Evolutionary conservation across 2,113 vertebrate genomes (phyloP), one percentile per base, ranked within the genome.

Genomic region (Brachionichthys hirsutus): DNA sequence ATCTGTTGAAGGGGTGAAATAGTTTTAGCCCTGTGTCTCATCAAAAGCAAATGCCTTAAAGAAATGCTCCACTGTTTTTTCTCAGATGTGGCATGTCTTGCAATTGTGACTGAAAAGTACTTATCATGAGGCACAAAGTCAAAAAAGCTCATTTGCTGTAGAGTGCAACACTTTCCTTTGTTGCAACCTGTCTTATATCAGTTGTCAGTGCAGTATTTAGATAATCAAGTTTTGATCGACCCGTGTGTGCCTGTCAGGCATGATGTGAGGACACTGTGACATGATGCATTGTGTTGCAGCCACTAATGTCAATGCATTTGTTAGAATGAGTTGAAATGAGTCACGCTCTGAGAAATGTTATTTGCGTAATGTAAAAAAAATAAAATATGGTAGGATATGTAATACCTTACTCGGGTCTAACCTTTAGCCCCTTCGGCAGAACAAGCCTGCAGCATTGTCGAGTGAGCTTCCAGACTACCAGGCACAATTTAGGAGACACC

Each of bases 41-140:
- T 53, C 49, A 61, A 51, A 67, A 67, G 50, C 42, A 67, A 78
- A n/a, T 44, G 5, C 40, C 16, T 71, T 53, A 66, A 83, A 72
- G 78, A 80, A 75, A 85, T 82, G 30, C 78, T 83, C 76, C 74
- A 81, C 68, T 73, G 35, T 36, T 48, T 8, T 67, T 70, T 45
- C 30, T 44, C 9, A 24, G 8, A 24, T 50, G 34, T 24, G 41
- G 10, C 15, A 46, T 41, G 22, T 55, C 40, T 40, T n/a, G 38
- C 12, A 43, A 59, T 19, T 30, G 24, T 30, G 6, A 13, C 13
- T 36, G 13, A 22, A 48, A 34, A 2, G 24, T 8, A 30, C 6
- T 3, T 4, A 14, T 15, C 0, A 2, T 30, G n/a, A 0, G 36
- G 18, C 18, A n/a, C 7, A 16, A 18, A 35, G 6, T 1, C 12